phyloP scores from a whole-genome alignment of 2,797 vertebrate genomes.

The Heteromormyrus szaboi region DNA sequence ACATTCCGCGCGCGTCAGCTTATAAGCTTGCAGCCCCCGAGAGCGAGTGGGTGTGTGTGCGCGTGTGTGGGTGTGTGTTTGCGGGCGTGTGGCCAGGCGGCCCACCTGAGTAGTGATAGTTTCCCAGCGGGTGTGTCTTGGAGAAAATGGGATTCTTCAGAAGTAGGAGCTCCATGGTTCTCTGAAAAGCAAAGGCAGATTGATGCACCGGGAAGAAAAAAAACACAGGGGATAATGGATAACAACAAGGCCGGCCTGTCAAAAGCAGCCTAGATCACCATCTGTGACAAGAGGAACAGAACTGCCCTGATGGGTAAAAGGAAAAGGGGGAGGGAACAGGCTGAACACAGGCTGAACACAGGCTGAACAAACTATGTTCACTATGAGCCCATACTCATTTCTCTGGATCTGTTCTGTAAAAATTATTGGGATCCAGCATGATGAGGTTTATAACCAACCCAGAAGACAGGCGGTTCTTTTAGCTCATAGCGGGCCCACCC shows the following conservation, averaged over 20 bases:
- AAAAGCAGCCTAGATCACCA: neutral
- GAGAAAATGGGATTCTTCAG: conserved; percentile 71
- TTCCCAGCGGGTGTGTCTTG: conserved; percentile 68
- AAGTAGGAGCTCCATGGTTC: conserved; percentile 76
- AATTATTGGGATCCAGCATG: neutral
- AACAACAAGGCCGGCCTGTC: neutral
- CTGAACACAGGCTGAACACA: too few species aligned
- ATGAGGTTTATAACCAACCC: neutral
- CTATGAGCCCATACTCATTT: neutral
- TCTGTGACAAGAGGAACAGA: neutral
- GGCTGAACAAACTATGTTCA: neutral
- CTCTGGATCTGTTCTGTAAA: neutral
- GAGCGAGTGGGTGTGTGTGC: neutral
- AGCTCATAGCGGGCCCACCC: neutral
- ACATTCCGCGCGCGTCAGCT: neutral
- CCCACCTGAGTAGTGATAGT: conserved; percentile 93
- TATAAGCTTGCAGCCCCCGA: neutral
- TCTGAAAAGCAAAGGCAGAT: conserved; percentile 54
- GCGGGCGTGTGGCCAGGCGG: neutral
- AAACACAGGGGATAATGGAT: neutral
- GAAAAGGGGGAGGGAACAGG: neutral
- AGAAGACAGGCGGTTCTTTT: neutral
- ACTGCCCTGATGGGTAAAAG: neutral
- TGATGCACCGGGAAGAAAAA: neutral
- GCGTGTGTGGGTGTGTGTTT: neutral